Evolutionary conservation across 2,797 vertebrate species (phyloP).

Genomic region (Silurus lanzhouensis): DNA sequence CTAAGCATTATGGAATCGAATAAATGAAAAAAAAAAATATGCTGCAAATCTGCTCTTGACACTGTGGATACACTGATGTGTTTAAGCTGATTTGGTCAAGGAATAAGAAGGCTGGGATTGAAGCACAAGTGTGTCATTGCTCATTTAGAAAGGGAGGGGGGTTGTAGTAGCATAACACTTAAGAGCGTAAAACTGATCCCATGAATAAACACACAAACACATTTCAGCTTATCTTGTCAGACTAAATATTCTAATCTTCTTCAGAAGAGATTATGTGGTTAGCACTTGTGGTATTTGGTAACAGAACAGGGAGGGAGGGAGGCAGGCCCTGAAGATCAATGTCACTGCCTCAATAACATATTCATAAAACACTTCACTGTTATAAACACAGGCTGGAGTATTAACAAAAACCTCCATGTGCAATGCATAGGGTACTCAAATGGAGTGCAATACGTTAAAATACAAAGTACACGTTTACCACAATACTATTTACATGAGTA

Average conservation of each 20-base stretch:
- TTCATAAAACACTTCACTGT: neutral
- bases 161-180: constrained; percentile 40
- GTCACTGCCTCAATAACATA: constrained; percentile 59
- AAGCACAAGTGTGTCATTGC: constrained; percentile 50
- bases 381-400: neutral
- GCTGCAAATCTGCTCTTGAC: constrained; percentile 43
- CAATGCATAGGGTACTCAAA: no score
- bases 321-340: neutral
- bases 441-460: neutral
- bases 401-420: neutral
- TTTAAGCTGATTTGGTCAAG: constrained; percentile 60
- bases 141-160: constrained; percentile 59
- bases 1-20: neutral
- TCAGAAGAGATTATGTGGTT: constrained; percentile 70
- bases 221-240: constrained; percentile 70
- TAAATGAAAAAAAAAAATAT: constrained; percentile 48
- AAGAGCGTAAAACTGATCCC: constrained; percentile 53
- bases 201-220: constrained; percentile 30
- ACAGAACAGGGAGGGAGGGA: constrained; percentile 57
- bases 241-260: constrained; percentile 70
- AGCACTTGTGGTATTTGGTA: constrained; percentile 64
- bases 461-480: neutral
- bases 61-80: constrained; percentile 24
- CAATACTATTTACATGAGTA: neutral
- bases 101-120: constrained; percentile 48